Base-by-base conservation (phyloP, 2,888 invertebrate species). In the Agelastica alni region DNA sequence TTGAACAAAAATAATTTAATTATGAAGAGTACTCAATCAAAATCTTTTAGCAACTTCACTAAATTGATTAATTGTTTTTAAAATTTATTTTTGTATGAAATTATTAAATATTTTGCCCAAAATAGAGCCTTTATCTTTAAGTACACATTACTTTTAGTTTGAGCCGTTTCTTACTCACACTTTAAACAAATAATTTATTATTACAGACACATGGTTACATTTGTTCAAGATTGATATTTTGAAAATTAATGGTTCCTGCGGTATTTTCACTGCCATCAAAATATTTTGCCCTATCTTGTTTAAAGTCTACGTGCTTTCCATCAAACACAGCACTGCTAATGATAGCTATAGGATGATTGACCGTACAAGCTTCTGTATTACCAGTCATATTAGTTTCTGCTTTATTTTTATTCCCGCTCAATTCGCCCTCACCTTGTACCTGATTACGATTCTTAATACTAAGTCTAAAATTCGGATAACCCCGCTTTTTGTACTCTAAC, bases 401-500 rank as follows among this genome's bases (percentile, higher is more conserved):
- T n/a, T 56, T 37, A 9, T n/a, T 7, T 85, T 79, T 79, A 79
- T 75, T 32, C 3, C n/a, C 16, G 7, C 7, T 4, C n/a, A n/a
- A n/a, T 2, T 42, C 6, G 10, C 41, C 22, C 14, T 86, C 1
- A 9, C 3, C 3, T 9, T 26, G 26, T 9, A 26, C 26, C 62
- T 88, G 88, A 48, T 89, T 87, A 41, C 90, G 80, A 62, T 85
- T 87, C 70, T 89, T 89, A 61, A 90, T 85, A 71, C 89, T 89
- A 9, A 89, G 85, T 63, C 91, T 80, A 70, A 86, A 88, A 68
- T 89, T 88, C 1, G 90, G 90, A 74, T 91, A 91, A 0, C 91
- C 91, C 36, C 88, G 85, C 74, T 89, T 90, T 70, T 89, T 91
- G 72, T 91, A 91, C 71, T 91, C 91, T 30, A 91, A 78, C 91